Base-by-base conservation (phyloP, 2,113 vertebrate genomes). In the Sprattus sprattus region DNA sequence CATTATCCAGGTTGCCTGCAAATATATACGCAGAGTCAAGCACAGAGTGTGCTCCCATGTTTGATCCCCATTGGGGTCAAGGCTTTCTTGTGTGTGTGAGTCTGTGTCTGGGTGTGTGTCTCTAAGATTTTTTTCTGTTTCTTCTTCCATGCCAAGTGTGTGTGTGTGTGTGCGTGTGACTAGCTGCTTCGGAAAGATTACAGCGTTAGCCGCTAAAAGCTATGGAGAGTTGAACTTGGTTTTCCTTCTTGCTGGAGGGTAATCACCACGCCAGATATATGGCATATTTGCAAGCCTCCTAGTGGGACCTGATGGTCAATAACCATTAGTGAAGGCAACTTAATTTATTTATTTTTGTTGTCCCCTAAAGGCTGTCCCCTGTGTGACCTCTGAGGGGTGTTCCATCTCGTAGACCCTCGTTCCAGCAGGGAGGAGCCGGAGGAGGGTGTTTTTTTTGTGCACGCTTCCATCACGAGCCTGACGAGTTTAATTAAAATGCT, bases 401-500 rank as follows among this genome's bases (percentile, higher is more conserved):
- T 91, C 86, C 90, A 89, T 89, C 90, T 88, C 60, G 85, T 89
- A 88, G 87, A 28, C 28, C 87, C 85, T 78, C 83, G 88, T 87
- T 90, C 90, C 90, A 78, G 64, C 7, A 11, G 83, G 86, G 88
- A 90, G 89, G 86, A 87, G 90, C 86, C 89, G 57, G 50, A 5
- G 16, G 3, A 15, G 52, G 52, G n/a, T 13, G 28, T 25, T 32
- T 25, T 71, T 71, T 28, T 71, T 32, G 32, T 83, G 87, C 90
- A 88, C 89, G 88, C 90, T 90, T 87, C 89, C 89, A 91, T 93
- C 92, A 90, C 88, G 90, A 91, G 92, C 90, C 91, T 91, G 92
- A 91, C 91, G 89, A 87, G 89, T 88, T 89, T 93, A 93, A 95
- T 95, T 95, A 94, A 94, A 94, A 93, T 92, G 91, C 87, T 91